phyloP scores from a whole-genome alignment of 2,113 vertebrate species.

The Strix aluco region DNA sequence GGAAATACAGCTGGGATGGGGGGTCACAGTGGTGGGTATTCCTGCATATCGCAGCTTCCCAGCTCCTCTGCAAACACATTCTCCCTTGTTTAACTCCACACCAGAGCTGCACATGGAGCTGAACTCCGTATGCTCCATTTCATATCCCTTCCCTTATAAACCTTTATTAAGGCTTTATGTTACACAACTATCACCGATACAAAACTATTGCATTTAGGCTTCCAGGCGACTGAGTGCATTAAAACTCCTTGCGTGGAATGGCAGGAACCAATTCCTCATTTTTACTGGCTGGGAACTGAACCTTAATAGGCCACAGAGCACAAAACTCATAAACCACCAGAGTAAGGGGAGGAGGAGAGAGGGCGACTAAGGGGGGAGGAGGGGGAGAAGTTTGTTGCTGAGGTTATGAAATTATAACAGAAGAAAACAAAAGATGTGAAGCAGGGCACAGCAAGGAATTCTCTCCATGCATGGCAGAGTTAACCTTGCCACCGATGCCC shows the following conservation, averaged over 20 bases:
- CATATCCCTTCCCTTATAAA: constrained; percentile 61
- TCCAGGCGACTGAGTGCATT: constrained; percentile 63
- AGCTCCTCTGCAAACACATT: not conserved
- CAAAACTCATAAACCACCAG: constrained; percentile 67
- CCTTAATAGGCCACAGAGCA: constrained; percentile 68
- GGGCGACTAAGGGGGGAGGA: not conserved
- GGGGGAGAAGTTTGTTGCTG: constrained; percentile 22
- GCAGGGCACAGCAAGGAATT: rapidly evolving
- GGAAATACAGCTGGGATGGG: rapidly evolving
- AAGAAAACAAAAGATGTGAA: constrained; percentile 10
- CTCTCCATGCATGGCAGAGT: not conserved
- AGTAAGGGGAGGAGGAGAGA: constrained; percentile 41
- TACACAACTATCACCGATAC: constrained; percentile 71
- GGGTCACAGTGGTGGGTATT: not conserved
- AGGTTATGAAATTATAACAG: constrained; percentile 35
- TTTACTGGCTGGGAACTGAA: constrained; percentile 70
- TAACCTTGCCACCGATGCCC: not conserved
- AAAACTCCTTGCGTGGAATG: constrained; percentile 69
- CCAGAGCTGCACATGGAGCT: not conserved
- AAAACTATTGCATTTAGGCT: constrained; percentile 69
- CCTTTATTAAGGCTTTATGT: constrained; percentile 74
- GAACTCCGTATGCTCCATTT: constrained; percentile 7
- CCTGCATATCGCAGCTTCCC: not conserved
- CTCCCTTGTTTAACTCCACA: not conserved
- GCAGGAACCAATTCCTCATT: constrained; percentile 72